Conservation (phyloP, 2,797 vertebrate genomes). For the Dallia pectoralis region DNA sequence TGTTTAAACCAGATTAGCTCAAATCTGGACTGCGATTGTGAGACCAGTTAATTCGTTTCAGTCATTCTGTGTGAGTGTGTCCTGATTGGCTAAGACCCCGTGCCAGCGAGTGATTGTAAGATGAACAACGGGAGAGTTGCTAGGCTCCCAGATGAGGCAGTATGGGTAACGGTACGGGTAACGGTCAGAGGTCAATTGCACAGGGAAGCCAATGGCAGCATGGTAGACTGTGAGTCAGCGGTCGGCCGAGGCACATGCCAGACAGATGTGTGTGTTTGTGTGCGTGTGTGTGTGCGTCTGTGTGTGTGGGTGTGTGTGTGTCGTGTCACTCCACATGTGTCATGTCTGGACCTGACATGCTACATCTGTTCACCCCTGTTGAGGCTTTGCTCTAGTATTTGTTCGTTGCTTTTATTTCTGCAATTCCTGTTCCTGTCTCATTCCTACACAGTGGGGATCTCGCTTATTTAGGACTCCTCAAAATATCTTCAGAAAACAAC, state of each 20-base stretch:
- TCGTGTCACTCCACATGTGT: background rate
- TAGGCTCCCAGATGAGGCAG: background rate
- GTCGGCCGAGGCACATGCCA: slow-evolving; percentile 4
- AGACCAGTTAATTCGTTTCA: background rate
- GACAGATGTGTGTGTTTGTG: slow-evolving; percentile 2
- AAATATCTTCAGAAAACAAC: background rate
- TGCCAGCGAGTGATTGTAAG: background rate
- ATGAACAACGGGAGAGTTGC: background rate
- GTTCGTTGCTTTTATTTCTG: no score
- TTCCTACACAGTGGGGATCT: no score
- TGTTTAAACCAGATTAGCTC: background rate
- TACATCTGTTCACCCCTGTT: background rate
- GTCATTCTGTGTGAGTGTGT: no score
- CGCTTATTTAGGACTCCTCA: no score
- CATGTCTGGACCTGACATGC: background rate
- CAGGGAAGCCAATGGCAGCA: background rate
- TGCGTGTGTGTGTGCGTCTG: no score
- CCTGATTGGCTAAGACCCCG: no score
- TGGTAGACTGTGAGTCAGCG: background rate
- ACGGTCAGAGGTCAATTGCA: slow-evolving; percentile 17
- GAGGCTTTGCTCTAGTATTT: no score
- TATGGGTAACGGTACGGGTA: background rate
- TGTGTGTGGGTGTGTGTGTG: background rate
- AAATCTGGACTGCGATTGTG: background rate
- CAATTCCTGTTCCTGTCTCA: no score